A percentile compares a stretch with the other conserved stretches of the same genome.
These are phyloP conservation scores for Copidosoma floridanum DNA, from an alignment of 1,140 invertebrate species.

Conservation along the genomic window DNA sequence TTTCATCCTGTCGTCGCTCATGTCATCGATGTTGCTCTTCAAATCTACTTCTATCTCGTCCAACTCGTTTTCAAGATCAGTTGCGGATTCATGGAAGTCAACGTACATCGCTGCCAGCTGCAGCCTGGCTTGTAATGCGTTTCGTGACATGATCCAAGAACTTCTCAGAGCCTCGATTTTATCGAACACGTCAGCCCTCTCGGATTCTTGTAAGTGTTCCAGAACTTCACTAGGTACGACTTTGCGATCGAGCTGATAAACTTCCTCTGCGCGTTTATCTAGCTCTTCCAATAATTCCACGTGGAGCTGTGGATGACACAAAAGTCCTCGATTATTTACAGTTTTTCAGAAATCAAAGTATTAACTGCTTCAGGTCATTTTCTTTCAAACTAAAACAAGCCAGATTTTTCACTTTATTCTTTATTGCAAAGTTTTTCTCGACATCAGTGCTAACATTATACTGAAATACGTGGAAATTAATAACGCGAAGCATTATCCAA, in stretches of 20 bases:
- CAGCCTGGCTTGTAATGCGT: constrained; percentile 65
- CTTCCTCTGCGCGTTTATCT: constrained; percentile 58
- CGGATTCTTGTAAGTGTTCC: constrained; percentile 65
- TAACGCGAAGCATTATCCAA: too few relatives aligned
- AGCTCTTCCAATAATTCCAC: constrained; percentile 73
- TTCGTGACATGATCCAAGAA: constrained; percentile 67
- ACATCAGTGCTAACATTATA: too few relatives aligned
- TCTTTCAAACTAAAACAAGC: too few relatives aligned
- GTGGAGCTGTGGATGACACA: constrained; percentile 60
- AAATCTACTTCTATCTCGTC: constrained; percentile 65
- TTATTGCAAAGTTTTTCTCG: too few relatives aligned
- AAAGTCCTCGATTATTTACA: too few relatives aligned
- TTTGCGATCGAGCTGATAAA: constrained; percentile 60
- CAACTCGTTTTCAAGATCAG: constrained; percentile 66
- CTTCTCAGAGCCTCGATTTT: constrained; percentile 64
- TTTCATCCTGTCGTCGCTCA: constrained; percentile 59
- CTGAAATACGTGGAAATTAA: too few relatives aligned
- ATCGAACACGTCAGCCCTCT: constrained; percentile 63
- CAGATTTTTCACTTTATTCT: too few relatives aligned
- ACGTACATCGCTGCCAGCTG: constrained; percentile 66
- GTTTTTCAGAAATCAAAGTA: too few relatives aligned
- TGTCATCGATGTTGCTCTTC: constrained; percentile 45
- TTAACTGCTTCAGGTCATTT: too few relatives aligned
- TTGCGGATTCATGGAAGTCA: constrained; percentile 71
- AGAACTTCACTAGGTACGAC: constrained; percentile 66